These are phyloP conservation scores for Mactromeris polynyma DNA, from an alignment of 2,888 invertebrate genomes.

Conservation along the genomic window DNA sequence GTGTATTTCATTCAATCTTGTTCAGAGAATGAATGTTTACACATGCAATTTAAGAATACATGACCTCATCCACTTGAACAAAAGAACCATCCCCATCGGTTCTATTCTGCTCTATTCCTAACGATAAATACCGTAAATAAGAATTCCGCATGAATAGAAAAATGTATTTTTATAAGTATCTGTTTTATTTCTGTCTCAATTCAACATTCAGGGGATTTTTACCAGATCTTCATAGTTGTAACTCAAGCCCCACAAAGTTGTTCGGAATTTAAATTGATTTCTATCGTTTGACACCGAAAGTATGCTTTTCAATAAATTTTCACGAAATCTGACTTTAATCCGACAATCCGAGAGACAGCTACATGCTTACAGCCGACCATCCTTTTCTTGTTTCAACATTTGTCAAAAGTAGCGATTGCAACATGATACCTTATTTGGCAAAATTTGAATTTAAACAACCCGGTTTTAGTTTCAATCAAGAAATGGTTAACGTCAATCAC, in stretches of 20 bases:
- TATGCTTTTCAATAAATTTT: constrained; percentile 42
- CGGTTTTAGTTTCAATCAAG: constrained; percentile 38
- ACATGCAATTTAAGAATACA: background rate
- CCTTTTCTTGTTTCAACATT: constrained; percentile 36
- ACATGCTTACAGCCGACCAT: constrained; percentile 39
- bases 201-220: background rate
- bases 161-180: constrained; percentile 2
- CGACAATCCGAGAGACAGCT: constrained; percentile 15
- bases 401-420: constrained; percentile 26
- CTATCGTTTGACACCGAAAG: constrained; percentile 30
- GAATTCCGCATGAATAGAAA: background rate
- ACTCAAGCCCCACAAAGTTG: background rate
- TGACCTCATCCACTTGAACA: background rate
- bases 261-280: constrained; percentile 43
- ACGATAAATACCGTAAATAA: background rate
- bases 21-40: background rate
- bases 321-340: constrained; percentile 27
- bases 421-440: constrained; percentile 42
- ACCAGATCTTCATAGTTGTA: background rate
- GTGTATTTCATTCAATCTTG: background rate
- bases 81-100: background rate
- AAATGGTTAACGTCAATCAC: constrained; percentile 44
- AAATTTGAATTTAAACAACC: constrained; percentile 47
- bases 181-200: background rate
- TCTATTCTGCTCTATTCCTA: background rate